Evolutionary conservation across 2,888 invertebrate genomes (phyloP).

Genomic region (Furcula furcula): DNA sequence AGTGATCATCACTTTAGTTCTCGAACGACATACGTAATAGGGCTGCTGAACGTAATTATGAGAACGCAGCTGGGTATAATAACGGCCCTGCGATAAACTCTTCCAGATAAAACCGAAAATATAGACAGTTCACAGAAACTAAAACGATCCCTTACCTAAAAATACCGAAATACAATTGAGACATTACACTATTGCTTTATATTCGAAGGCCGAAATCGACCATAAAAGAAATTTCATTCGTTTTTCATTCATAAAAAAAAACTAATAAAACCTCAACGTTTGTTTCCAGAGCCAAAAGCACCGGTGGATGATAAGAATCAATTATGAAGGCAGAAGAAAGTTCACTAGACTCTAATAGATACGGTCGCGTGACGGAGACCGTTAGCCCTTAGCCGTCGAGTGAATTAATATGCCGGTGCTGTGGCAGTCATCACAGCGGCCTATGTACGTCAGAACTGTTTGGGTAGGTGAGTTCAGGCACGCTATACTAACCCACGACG

Average conservation of each 20-base stretch:
- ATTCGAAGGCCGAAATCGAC: not conserved
- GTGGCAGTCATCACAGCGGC: conserved; percentile 84
- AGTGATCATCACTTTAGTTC: too few relatives aligned
- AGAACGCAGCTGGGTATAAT: too few relatives aligned
- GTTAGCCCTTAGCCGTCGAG: conserved; percentile 31
- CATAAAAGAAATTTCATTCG: conserved; percentile 1
- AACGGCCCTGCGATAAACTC: too few relatives aligned
- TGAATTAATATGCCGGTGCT: conserved; percentile 76
- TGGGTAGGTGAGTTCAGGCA: conserved; percentile 89
- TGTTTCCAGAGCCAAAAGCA: conserved; percentile 38
- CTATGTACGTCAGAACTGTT: conserved; percentile 83
- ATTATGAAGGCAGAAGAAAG: conserved; percentile 52
- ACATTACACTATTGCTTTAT: not conserved
- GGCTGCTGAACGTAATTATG: too few relatives aligned
- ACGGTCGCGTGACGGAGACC: conserved; percentile 49
- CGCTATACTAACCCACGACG: conserved; percentile 85
- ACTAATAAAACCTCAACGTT: conserved; percentile 29
- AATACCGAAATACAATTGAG: too few relatives aligned
- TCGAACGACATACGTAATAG: too few relatives aligned
- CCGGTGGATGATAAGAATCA: conserved; percentile 46
- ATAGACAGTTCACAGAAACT: too few relatives aligned
- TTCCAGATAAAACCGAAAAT: too few relatives aligned
- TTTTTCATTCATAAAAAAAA: conserved; percentile 16
- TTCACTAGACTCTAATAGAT: conserved; percentile 40
- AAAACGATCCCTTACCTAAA: too few relatives aligned